These are phyloP conservation scores for Paracentrotus lividus DNA, from an alignment of 53 echinoderm and acorn worm genomes.

Conservation along the genomic window DNA sequence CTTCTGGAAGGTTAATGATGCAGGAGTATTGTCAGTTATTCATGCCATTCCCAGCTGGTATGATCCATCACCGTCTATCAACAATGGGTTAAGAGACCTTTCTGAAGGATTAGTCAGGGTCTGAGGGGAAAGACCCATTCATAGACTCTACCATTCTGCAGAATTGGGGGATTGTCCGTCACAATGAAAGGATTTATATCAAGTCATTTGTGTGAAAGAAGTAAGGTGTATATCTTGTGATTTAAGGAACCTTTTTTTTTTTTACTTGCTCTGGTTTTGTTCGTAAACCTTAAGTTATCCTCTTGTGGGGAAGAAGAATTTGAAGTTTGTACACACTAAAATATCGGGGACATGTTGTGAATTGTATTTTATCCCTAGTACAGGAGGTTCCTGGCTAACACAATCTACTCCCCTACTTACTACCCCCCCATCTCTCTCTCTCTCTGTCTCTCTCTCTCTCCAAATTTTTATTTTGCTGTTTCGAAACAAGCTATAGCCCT, in stretches of 20 bases:
- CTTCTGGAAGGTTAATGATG: constrained; percentile 53
- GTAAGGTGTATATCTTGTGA: background rate
- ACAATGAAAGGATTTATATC: background rate
- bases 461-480: background rate
- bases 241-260: background rate
- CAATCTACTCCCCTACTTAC: background rate
- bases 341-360: background rate
- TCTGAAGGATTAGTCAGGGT: too few relatives aligned
- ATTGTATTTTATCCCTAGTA: background rate
- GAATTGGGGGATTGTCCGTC: background rate
- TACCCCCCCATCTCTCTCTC: background rate
- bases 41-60: constrained; percentile 39
- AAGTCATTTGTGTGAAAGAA: background rate
- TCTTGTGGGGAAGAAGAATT: background rate
- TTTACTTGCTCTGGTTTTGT: too few relatives aligned
- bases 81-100: background rate
- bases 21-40: constrained; percentile 51
- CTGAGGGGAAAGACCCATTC: background rate
- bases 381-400: background rate
- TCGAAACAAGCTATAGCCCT: too few relatives aligned
- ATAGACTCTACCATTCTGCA: background rate
- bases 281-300: background rate
- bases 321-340: background rate
- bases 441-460: background rate
- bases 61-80: constrained; percentile 18